Evolutionary conservation across 2,888 invertebrate species (phyloP).

Genomic region (Macrophya annulata): DNA sequence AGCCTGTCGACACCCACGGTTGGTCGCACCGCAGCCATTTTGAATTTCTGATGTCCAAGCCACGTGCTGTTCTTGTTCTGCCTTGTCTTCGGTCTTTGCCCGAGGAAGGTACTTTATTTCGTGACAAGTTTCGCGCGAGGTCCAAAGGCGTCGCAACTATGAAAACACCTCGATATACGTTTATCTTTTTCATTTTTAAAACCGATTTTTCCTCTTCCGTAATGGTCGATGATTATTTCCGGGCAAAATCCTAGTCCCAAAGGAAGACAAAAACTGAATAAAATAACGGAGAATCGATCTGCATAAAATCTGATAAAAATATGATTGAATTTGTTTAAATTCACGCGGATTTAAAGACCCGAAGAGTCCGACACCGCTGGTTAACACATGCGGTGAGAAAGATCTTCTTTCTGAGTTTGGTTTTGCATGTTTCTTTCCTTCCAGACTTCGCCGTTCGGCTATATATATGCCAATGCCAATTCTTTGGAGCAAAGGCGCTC

Average conservation of each 20-base stretch:
- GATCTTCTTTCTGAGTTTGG: conserved; percentile 55
- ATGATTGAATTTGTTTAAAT: not conserved
- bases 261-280: not conserved
- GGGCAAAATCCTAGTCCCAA: not conserved
- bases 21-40: conserved; percentile 64
- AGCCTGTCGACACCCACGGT: conserved; percentile 68
- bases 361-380: conserved; percentile 67
- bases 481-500: conserved; percentile 31
- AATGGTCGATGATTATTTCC: not conserved
- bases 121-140: conserved; percentile 68
- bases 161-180: not conserved
- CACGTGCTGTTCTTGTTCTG: conserved; percentile 64
- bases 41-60: conserved; percentile 65
- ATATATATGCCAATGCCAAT: conserved; percentile 38
- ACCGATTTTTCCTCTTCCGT: not conserved
- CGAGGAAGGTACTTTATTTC: conserved; percentile 64
- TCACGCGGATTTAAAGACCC: conserved; percentile 57
- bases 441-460: not conserved
- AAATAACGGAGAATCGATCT: not conserved
- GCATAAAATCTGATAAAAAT: not conserved
- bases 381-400: conserved; percentile 69
- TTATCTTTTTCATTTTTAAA: not conserved
- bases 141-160: conserved; percentile 63
- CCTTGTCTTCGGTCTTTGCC: conserved; percentile 63
- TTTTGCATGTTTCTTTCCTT: conserved; percentile 46